phyloP scores from a whole-genome alignment of 2,888 invertebrate genomes.

The Hoplodrina ambigua region DNA sequence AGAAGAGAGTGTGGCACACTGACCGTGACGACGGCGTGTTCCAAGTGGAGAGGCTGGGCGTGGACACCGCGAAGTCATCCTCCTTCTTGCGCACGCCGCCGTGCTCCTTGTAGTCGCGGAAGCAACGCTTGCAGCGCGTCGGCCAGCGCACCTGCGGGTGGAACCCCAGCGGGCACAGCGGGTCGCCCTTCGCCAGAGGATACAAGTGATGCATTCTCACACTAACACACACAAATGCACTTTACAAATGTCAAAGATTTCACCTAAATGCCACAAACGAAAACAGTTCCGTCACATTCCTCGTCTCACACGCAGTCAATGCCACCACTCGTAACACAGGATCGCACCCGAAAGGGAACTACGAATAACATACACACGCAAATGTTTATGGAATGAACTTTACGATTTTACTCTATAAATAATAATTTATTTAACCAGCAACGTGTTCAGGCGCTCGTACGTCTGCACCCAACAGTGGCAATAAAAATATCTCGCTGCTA shows the following conservation, averaged over 20 bases:
- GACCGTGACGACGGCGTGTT: constrained; percentile 91
- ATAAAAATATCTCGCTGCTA: constrained; percentile 90
- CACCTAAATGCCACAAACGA: constrained; percentile 82
- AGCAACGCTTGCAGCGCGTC: constrained; percentile 97
- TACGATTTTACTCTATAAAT: constrained; percentile 85
- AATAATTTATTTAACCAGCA: constrained; percentile 84
- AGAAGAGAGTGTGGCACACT: constrained; percentile 54
- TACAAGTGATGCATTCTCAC: constrained; percentile 93
- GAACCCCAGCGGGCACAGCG: constrained; percentile 97
- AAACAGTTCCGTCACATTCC: constrained; percentile 71
- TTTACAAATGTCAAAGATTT: constrained; percentile 82
- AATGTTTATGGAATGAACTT: constrained; percentile 88
- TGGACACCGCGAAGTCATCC: constrained; percentile 93
- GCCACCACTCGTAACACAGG: constrained; percentile 59
- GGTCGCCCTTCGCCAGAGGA: constrained; percentile 95
- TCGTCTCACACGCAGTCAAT: constrained; percentile 63
- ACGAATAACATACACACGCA: constrained; percentile 71
- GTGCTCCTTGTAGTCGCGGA: constrained; percentile 98
- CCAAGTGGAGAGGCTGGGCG: constrained; percentile 94
- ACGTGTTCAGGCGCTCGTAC: constrained; percentile 82
- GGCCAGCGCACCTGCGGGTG: constrained; percentile 98
- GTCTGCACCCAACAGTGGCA: constrained; percentile 86
- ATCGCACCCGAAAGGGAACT: constrained; percentile 62
- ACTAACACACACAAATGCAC: constrained; percentile 82
- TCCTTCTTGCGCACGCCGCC: constrained; percentile 93